phyloP scores from a whole-genome alignment of 2,888 invertebrate genomes.

The Drosophila parthenogenetica region DNA sequence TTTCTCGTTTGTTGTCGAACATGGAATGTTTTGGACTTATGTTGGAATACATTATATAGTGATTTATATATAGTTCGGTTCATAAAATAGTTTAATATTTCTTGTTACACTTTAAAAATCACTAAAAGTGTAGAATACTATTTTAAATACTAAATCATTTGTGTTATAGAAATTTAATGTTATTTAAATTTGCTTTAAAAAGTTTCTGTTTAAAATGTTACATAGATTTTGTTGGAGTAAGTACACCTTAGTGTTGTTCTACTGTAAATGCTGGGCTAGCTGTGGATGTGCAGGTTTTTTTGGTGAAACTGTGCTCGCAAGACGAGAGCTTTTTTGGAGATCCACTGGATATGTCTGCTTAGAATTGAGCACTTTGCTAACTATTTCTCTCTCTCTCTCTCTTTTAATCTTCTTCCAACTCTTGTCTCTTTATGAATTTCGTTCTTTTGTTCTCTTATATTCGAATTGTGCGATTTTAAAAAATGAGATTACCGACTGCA shows the following conservation, averaged over 20 bases:
- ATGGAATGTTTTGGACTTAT: background rate
- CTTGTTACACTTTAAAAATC: too few relatives aligned
- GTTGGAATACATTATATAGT: background rate
- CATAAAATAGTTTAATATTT: too few relatives aligned
- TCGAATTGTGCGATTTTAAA: slow-evolving; percentile 31
- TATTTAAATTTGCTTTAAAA: background rate
- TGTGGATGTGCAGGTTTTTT: background rate
- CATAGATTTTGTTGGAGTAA: background rate
- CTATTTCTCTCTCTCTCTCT: slow-evolving; percentile 3
- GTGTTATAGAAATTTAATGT: too few relatives aligned
- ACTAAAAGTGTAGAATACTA: too few relatives aligned
- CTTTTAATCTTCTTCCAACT: background rate
- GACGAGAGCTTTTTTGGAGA: slow-evolving; percentile 10
- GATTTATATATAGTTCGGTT: background rate
- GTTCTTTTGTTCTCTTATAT: slow-evolving; percentile 41
- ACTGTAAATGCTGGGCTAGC: slow-evolving; percentile 24
- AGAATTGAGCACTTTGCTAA: background rate
- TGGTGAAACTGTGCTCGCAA: slow-evolving; percentile 1
- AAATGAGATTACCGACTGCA: slow-evolving; percentile 22
- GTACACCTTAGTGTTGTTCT: slow-evolving; percentile 12
- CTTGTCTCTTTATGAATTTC: background rate
- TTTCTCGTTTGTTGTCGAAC: background rate
- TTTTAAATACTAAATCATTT: background rate
- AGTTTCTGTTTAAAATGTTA: background rate
- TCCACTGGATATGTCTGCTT: slow-evolving; percentile 11